These are phyloP conservation scores for Stegana nigrithorax DNA, from an alignment of 2,888 invertebrate genomes.

Conservation along the genomic window DNA sequence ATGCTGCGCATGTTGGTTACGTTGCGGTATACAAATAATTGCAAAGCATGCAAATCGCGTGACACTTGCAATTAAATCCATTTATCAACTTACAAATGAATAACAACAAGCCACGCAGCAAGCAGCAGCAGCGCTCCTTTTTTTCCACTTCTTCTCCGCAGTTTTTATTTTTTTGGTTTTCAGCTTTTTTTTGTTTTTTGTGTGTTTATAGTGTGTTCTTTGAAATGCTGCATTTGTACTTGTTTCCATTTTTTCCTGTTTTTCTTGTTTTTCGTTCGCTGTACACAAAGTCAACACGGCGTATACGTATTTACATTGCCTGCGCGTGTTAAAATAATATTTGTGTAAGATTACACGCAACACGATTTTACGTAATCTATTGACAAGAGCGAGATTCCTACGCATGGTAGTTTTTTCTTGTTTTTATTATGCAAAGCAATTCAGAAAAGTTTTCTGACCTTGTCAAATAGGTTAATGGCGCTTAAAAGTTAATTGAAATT, in stretches of 20 bases:
- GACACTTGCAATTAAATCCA: slow-evolving; percentile 45
- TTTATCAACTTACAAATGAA: slow-evolving; percentile 44
- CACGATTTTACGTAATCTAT: slow-evolving; percentile 5
- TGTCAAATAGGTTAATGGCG: too few species aligned
- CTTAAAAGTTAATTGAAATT: too few species aligned
- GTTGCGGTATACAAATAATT: slow-evolving; percentile 28
- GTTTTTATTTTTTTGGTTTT: not conserved
- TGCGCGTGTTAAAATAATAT: slow-evolving; percentile 14
- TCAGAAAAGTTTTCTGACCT: too few species aligned
- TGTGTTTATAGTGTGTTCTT: not conserved
- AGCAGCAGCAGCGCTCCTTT: not conserved
- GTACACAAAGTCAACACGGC: not conserved
- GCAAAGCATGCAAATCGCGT: slow-evolving; percentile 44
- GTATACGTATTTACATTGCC: slow-evolving; percentile 12
- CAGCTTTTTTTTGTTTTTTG: not conserved
- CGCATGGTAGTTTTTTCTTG: too few species aligned
- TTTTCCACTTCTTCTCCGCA: too few species aligned
- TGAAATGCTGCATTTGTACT: not conserved
- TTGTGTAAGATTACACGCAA: slow-evolving; percentile 13
- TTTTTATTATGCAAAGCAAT: too few species aligned
- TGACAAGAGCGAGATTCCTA: too few species aligned
- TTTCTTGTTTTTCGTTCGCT: not conserved
- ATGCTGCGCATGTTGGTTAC: not conserved
- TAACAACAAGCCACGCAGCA: slow-evolving; percentile 26
- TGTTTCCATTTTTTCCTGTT: not conserved